These are phyloP conservation scores for Heptranchias perlo DNA, from an alignment of 2,113 vertebrate species.

Conservation along the genomic window DNA sequence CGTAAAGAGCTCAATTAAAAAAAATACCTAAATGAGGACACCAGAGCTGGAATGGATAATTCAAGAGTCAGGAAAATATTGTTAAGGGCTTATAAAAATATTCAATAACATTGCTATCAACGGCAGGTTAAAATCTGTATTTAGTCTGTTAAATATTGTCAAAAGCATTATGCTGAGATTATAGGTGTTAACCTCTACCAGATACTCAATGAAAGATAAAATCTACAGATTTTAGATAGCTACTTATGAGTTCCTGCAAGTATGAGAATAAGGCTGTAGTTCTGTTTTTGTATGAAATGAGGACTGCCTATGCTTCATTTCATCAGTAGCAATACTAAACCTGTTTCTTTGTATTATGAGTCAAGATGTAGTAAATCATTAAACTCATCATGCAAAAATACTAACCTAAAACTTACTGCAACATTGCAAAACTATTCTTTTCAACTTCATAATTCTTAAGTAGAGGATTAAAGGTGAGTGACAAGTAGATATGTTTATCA, in stretches of 20 bases:
- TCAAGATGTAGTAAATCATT: background rate
- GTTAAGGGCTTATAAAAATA: background rate
- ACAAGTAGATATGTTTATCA: conserved; percentile 43
- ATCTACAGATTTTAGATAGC: background rate
- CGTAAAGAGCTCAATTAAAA: background rate
- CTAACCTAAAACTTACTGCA: background rate
- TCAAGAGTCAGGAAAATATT: background rate
- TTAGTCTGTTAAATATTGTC: background rate
- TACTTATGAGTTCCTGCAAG: background rate
- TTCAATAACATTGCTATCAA: background rate
- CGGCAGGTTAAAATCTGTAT: background rate
- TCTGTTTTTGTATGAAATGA: background rate
- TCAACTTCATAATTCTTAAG: background rate
- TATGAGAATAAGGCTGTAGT: background rate
- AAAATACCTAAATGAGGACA: background rate
- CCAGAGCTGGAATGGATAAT: background rate
- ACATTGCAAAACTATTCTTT: background rate
- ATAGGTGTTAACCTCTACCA: background rate
- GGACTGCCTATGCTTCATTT: background rate
- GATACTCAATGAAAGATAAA: background rate
- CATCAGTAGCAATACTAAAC: background rate
- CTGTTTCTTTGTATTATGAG: background rate
- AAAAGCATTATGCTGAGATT: background rate
- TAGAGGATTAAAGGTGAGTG: conserved; percentile 42
- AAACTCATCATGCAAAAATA: background rate